Conservation (phyloP, 2,113 vertebrate species). For the Sorex araneus region DNA sequence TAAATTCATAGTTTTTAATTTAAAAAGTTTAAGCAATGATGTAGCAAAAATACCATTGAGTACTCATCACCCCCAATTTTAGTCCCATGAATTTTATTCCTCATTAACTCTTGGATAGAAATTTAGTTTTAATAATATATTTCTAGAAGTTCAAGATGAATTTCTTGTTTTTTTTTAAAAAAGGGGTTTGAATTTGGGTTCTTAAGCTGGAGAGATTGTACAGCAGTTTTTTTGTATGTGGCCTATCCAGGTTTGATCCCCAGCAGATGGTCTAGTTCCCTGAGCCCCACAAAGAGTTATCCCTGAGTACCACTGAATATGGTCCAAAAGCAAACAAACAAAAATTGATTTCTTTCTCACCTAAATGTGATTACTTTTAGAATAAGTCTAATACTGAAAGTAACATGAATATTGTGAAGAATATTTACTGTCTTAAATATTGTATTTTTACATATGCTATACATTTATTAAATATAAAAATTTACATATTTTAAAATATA, state of each 20-base stretch:
- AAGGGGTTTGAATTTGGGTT: no score
- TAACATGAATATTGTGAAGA: not conserved
- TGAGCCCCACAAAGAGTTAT: no score
- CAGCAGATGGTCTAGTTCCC: no score
- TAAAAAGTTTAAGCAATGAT: constrained; percentile 68
- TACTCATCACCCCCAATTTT: constrained; percentile 47
- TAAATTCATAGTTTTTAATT: constrained; percentile 77
- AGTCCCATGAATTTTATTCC: constrained; percentile 69
- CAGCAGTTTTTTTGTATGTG: no score
- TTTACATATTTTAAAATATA: no score
- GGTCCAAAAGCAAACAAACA: constrained; percentile 50
- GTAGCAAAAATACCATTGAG: constrained; percentile 22
- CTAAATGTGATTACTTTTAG: constrained; percentile 23
- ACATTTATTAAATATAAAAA: no score
- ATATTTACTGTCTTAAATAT: no score
- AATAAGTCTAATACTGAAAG: not conserved
- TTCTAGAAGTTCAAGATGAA: constrained; percentile 64
- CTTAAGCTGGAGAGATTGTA: no score
- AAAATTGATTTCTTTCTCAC: constrained; percentile 56
- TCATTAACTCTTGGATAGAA: constrained; percentile 67
- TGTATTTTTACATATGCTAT: no score
- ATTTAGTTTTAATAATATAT: constrained; percentile 62
- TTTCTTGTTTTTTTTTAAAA: constrained; percentile 27
- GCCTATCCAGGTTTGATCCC: no score
- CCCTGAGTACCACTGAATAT: no score